phyloP scores from a whole-genome alignment of 2,113 vertebrate genomes.

The Thalassoma bifasciatum region DNA sequence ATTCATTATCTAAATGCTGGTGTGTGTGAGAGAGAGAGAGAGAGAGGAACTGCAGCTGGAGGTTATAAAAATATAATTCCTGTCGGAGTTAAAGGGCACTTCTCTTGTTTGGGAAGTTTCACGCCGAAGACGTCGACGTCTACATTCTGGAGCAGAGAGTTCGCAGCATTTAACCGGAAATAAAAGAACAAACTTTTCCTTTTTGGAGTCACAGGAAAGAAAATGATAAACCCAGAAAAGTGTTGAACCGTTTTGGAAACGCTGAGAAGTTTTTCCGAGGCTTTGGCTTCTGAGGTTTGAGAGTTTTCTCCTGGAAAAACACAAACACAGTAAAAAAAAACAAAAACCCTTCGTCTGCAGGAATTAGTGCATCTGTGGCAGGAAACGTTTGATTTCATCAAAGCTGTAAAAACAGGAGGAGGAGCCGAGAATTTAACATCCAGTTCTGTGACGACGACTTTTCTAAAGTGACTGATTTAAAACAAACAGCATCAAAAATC shows the following conservation, averaged over 20 bases:
- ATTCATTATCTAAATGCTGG: constrained; percentile 76
- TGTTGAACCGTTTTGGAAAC: constrained; percentile 44
- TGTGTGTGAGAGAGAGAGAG: constrained; percentile 35
- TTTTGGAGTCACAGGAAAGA: neutral
- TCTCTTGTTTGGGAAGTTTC: constrained; percentile 34
- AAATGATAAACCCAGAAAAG: constrained; percentile 25
- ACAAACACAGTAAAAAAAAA: constrained; percentile 38
- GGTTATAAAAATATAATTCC: constrained; percentile 60
- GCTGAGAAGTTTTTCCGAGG: constrained; percentile 31
- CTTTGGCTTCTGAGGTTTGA: constrained; percentile 67
- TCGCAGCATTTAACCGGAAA: constrained; percentile 43
- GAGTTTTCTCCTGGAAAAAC: neutral
- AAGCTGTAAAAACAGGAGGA: constrained; percentile 32
- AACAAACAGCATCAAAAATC: constrained; percentile 62
- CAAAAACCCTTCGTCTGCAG: constrained; percentile 11
- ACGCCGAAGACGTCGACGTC: neutral
- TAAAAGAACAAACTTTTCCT: constrained; percentile 15
- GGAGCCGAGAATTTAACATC: constrained; percentile 47
- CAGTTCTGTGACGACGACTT: constrained; percentile 64
- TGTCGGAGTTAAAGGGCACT: constrained; percentile 71
- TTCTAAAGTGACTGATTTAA: constrained; percentile 73
- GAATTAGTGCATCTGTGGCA: constrained; percentile 65
- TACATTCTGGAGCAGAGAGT: constrained; percentile 65
- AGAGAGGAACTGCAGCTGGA: neutral
- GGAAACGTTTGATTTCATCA: constrained; percentile 9